Evolutionary conservation across 2,797 vertebrate species (phyloP).

Genomic region (Numenius phaeopus): DNA sequence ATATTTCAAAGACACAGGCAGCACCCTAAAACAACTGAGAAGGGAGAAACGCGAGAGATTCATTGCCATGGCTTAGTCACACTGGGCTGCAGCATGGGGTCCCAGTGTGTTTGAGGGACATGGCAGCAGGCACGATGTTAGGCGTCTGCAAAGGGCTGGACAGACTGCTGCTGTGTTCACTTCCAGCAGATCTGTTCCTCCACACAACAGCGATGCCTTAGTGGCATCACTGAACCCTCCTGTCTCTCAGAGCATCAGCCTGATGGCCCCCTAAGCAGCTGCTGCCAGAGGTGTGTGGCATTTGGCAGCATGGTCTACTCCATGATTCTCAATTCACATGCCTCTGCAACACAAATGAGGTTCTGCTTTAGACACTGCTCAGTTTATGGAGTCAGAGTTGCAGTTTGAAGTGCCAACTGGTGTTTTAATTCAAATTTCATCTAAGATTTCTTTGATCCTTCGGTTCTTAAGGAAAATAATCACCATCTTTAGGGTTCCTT

Average conservation of each 20-base stretch:
- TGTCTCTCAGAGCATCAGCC: background rate
- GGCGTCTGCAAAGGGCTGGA: background rate
- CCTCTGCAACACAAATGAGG: background rate
- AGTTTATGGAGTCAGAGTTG: background rate
- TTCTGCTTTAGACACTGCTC: background rate
- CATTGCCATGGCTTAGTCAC: background rate
- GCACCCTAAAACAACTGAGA: background rate
- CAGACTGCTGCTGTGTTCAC: background rate
- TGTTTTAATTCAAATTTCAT: constrained; percentile 59
- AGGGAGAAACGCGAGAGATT: background rate
- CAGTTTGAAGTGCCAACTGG: background rate
- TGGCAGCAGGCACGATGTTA: rapidly evolving
- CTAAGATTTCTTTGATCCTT: constrained; percentile 35
- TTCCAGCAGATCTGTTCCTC: background rate
- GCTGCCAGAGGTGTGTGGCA: background rate
- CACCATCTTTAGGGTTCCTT: constrained; percentile 8
- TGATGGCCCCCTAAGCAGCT: background rate
- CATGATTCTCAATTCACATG: background rate
- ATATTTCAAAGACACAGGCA: background rate
- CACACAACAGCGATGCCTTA: rapidly evolving
- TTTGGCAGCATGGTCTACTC: background rate
- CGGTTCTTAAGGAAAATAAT: constrained; percentile 25
- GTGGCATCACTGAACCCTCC: background rate
- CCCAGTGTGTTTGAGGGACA: rapidly evolving
- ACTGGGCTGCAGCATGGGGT: rapidly evolving